Evolutionary conservation across 2,113 vertebrate genomes (phyloP).

Genomic region (Collichthys lucidus): DNA sequence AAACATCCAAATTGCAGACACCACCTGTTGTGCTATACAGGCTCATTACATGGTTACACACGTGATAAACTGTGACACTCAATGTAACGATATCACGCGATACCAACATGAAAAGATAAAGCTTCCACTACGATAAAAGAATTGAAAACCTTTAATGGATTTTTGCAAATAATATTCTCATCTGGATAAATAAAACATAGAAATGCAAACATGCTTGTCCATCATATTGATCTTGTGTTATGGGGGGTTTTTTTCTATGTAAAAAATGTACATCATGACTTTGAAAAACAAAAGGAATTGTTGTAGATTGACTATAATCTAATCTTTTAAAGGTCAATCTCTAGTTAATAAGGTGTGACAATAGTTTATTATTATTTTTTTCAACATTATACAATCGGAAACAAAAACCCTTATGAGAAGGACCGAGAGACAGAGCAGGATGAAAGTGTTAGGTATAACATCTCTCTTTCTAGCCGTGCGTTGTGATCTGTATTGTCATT

Average conservation of each 20-base stretch:
- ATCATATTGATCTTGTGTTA: conserved; percentile 81
- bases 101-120: conserved; percentile 30
- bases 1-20: neutral
- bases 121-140: conserved; percentile 79
- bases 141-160: conserved; percentile 90
- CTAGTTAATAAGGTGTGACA: conserved; percentile 64
- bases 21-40: neutral
- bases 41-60: neutral
- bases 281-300: conserved; percentile 73
- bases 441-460: conserved; percentile 49
- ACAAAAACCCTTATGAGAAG: conserved; percentile 49
- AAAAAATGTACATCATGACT: conserved; percentile 87
- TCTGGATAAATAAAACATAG: conserved; percentile 90
- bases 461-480: conserved; percentile 49
- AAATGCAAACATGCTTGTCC: conserved; percentile 91
- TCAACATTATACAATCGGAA: conserved; percentile 64
- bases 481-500: conserved; percentile 47
- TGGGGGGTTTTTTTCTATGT: conserved; percentile 79
- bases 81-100: neutral
- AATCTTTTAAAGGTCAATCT: too few species aligned
- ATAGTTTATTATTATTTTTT: conserved; percentile 53
- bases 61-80: neutral
- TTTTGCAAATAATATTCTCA: conserved; percentile 90
- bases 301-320: conserved; percentile 47
- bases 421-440: conserved; percentile 51